phyloP scores from a whole-genome alignment of 2,888 invertebrate species.

The Coleophora flavipennella region DNA sequence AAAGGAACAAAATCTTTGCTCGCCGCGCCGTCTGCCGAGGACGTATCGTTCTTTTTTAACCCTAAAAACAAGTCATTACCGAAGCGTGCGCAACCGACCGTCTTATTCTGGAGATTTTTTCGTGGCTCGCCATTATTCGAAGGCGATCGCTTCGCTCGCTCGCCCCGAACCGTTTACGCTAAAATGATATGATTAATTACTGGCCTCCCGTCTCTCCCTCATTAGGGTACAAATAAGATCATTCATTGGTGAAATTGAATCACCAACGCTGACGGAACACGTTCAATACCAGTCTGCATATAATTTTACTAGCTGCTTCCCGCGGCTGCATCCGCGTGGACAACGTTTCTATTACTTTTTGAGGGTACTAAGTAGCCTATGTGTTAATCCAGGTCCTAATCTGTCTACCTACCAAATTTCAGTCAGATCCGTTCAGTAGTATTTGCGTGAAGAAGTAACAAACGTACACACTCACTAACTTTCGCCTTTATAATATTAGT shows the following conservation, averaged over 20 bases:
- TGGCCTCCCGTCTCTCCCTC: slow-evolving; percentile 56
- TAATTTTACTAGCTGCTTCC: too few relatives aligned
- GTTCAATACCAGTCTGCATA: slow-evolving; percentile 60
- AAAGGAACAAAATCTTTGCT: slow-evolving; percentile 37
- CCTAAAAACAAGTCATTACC: slow-evolving; percentile 73
- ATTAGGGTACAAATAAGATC: slow-evolving; percentile 65
- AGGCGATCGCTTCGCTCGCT: slow-evolving; percentile 51
- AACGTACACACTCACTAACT: too few relatives aligned
- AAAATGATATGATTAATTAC: slow-evolving; percentile 72
- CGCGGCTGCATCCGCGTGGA: too few relatives aligned
- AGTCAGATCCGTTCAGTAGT: slow-evolving; percentile 25
- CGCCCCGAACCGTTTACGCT: slow-evolving; percentile 57
- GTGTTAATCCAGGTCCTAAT: too few relatives aligned
- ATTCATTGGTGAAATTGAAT: slow-evolving; percentile 68
- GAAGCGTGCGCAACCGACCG: slow-evolving; percentile 62
- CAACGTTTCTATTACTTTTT: too few relatives aligned
- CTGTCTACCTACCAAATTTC: too few relatives aligned
- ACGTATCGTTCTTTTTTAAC: slow-evolving; percentile 68
- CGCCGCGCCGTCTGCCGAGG: slow-evolving; percentile 54
- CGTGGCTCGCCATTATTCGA: slow-evolving; percentile 59
- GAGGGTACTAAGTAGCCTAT: too few relatives aligned
- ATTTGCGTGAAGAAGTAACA: too few relatives aligned
- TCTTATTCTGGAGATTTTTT: slow-evolving; percentile 57
- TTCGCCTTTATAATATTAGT: too few relatives aligned
- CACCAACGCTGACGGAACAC: slow-evolving; percentile 41